Conservation (phyloP, 2,888 invertebrate species). For the Antitype chi region DNA sequence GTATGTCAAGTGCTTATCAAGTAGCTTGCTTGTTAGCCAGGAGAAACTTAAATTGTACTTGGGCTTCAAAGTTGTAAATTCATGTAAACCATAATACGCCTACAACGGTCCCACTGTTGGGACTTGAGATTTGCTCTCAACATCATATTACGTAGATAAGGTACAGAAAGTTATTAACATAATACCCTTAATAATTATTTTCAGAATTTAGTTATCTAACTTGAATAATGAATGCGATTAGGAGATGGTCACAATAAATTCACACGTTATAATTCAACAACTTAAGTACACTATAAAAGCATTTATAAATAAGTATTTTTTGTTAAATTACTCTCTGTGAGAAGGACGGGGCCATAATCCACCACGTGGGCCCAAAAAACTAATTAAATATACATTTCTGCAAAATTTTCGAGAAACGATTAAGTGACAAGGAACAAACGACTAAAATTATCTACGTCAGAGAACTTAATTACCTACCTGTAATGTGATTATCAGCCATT, state of each 20-base stretch:
- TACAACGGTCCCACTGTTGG: background rate
- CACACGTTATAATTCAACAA: no score
- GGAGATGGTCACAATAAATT: no score
- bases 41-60: background rate
- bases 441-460: background rate
- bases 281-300: no score
- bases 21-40: background rate
- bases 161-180: no score
- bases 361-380: background rate
- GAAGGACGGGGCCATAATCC: background rate
- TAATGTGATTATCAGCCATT: slow-evolving; percentile 22
- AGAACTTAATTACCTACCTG: background rate
- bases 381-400: background rate
- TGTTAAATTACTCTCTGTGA: no score
- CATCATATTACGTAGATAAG: no score
- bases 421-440: background rate
- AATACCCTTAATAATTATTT: no score
- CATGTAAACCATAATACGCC: background rate
- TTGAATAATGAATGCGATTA: no score
- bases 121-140: no score
- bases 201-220: no score
- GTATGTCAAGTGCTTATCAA: background rate
- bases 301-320: no score
- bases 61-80: background rate
- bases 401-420: background rate